Conservation (phyloP, 2,888 invertebrate genomes). For the Carabus problematicus region DNA sequence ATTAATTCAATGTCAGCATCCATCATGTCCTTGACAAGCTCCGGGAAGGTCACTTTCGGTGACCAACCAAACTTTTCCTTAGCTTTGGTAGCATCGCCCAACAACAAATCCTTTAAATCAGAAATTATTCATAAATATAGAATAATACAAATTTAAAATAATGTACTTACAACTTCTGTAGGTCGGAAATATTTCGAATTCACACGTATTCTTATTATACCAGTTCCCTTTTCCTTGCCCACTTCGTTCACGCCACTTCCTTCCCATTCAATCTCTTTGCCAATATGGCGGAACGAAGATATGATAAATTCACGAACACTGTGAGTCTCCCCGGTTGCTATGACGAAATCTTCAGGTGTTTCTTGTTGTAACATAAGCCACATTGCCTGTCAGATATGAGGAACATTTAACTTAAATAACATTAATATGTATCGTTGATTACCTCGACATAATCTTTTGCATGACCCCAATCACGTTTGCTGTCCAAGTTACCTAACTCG, state of each 20-base stretch:
- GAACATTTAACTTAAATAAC: not conserved
- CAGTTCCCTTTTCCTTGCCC: conserved; percentile 73
- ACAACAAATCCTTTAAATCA: conserved; percentile 74
- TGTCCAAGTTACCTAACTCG: conserved; percentile 94
- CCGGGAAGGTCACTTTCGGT: conserved; percentile 80
- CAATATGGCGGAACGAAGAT: conserved; percentile 84
- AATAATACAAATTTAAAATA: not conserved
- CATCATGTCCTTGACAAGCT: conserved; percentile 95
- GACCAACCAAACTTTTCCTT: conserved; percentile 85
- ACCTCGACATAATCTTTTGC: conserved; percentile 96
- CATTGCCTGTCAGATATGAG: conserved; percentile 78
- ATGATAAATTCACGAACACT: conserved; percentile 97
- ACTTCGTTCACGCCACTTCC: conserved; percentile 86
- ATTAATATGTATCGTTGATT: conserved; percentile 45
- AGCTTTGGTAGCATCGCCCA: conserved; percentile 95
- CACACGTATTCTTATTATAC: conserved; percentile 81
- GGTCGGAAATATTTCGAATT: conserved; percentile 96
- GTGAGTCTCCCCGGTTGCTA: conserved; percentile 94
- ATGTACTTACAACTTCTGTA: conserved; percentile 88
- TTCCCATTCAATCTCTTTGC: conserved; percentile 84
- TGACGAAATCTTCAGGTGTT: conserved; percentile 92
- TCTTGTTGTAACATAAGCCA: conserved; percentile 98
- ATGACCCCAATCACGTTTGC: conserved; percentile 98
- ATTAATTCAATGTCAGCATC: conserved; percentile 88
- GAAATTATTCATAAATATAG: not conserved